These are phyloP conservation scores for Sweltsa coloradensis DNA, from an alignment of 1,140 invertebrate genomes.

Conservation along the genomic window DNA sequence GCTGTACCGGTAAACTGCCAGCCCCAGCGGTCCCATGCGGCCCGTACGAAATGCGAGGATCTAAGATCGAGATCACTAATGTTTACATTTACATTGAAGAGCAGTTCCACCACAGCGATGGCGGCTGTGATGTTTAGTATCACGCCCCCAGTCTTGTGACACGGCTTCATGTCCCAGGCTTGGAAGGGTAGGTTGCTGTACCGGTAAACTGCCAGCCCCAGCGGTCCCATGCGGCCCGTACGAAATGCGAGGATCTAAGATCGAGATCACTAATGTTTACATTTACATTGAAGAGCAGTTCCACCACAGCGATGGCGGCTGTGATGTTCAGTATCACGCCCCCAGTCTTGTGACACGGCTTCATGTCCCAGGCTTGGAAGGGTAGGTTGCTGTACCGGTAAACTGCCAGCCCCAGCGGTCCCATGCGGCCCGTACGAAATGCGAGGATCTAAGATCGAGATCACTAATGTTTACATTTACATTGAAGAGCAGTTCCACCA, in stretches of 20 bases:
- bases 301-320: conserved; percentile 51
- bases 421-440: conserved; percentile 59
- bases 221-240: conserved; percentile 57
- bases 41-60: conserved; percentile 60
- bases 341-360: conserved; percentile 46
- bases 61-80: too few relatives aligned
- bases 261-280: too few relatives aligned
- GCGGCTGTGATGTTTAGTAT: conserved; percentile 49
- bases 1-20: conserved; percentile 57
- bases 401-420: conserved; percentile 60
- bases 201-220: conserved; percentile 57
- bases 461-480: too few relatives aligned
- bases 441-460: conserved; percentile 44
- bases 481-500: conserved; percentile 50
- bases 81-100: conserved; percentile 44
- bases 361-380: conserved; percentile 74
- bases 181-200: conserved; percentile 75
- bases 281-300: conserved; percentile 50
- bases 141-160: conserved; percentile 40
- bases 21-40: conserved; percentile 57
- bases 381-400: conserved; percentile 67
- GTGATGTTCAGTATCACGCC: conserved; percentile 47
- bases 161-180: conserved; percentile 69
- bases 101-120: conserved; percentile 54
- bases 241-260: conserved; percentile 51